phyloP scores from a whole-genome alignment of 2,113 vertebrate species.

The Stictonetta naevosa region DNA sequence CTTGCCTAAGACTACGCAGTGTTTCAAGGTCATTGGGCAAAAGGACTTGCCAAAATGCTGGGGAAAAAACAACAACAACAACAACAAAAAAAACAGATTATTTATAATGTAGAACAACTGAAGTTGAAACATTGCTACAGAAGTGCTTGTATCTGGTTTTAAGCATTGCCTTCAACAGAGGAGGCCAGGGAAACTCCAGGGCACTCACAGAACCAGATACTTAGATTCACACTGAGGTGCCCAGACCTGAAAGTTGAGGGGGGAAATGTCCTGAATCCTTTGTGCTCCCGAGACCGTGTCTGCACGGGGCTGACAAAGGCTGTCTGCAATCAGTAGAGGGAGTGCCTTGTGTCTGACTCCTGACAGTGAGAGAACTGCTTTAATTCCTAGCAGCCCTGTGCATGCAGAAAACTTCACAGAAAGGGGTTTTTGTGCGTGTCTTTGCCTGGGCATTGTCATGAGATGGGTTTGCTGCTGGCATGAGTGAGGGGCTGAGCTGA shows the following conservation, averaged over 20 bases:
- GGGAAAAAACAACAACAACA: too few species aligned
- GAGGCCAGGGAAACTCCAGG: background rate
- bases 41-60: background rate
- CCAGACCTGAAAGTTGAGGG: background rate
- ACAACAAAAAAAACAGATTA: too few species aligned
- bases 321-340: background rate
- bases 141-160: background rate
- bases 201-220: background rate
- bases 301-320: background rate
- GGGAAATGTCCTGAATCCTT: background rate
- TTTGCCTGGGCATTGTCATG: background rate
- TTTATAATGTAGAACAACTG: background rate
- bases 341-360: background rate
- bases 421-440: rapidly evolving
- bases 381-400: background rate
- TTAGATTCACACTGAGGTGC: background rate
- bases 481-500: background rate
- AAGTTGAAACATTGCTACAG: background rate
- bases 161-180: background rate
- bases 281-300: background rate
- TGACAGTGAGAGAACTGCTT: background rate
- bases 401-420: background rate
- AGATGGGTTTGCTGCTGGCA: background rate
- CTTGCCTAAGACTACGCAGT: rapidly evolving
- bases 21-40: background rate